Evolutionary conservation across 2,797 vertebrate species (phyloP).

Genomic region (Neosilurus mollespiculum): DNA sequence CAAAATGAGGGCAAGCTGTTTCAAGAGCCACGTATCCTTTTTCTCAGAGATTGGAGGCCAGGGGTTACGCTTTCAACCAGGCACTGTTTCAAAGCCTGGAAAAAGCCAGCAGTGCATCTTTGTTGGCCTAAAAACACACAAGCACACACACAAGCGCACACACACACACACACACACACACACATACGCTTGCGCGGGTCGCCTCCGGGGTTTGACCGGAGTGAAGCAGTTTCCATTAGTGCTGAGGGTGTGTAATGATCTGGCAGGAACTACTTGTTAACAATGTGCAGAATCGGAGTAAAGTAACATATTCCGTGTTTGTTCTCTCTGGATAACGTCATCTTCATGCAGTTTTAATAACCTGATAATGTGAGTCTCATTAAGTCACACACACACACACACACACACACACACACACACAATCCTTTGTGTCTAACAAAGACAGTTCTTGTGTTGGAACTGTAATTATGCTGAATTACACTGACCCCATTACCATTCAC

Average conservation of each 20-base stretch:
- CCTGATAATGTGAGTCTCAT: background rate
- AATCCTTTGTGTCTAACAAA: background rate
- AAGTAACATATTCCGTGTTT: background rate
- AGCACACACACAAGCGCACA: background rate
- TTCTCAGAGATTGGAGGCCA: constrained; percentile 18
- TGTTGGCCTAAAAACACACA: constrained; percentile 9
- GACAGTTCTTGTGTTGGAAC: background rate
- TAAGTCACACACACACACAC: background rate
- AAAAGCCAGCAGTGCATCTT: constrained; percentile 28
- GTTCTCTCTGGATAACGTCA: background rate
- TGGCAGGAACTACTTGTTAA: constrained; percentile 26
- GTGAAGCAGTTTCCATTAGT: constrained; percentile 30
- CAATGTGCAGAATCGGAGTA: background rate
- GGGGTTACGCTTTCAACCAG: constrained; percentile 25
- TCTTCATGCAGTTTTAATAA: constrained; percentile 8
- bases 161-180: background rate
- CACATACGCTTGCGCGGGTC: background rate
- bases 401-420: too few relatives aligned
- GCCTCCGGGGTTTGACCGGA: background rate
- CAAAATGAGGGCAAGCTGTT: constrained; percentile 12
- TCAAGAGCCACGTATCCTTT: constrained; percentile 17
- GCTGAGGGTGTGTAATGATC: constrained; percentile 9
- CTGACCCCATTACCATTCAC: background rate
- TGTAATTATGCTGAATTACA: background rate
- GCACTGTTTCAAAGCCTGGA: constrained; percentile 14